phyloP scores from a whole-genome alignment of 2,113 vertebrate genomes.

The Leptocoma aspasia region DNA sequence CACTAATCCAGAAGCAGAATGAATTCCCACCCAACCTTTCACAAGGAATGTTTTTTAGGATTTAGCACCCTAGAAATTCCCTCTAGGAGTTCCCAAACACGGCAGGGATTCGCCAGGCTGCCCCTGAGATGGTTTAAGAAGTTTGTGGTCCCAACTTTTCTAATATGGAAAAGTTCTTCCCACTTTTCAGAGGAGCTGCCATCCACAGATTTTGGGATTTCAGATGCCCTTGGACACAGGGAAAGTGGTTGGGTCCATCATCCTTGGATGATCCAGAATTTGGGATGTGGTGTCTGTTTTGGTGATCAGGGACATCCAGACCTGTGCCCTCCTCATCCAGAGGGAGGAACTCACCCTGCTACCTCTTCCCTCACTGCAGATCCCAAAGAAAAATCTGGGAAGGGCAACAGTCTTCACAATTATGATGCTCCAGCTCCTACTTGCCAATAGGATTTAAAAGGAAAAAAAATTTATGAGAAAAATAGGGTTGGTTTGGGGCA shows the following conservation, averaged over 20 bases:
- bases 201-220: background rate
- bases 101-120: background rate
- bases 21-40: background rate
- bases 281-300: background rate
- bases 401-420: background rate
- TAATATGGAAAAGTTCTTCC: background rate
- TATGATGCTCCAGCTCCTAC: background rate
- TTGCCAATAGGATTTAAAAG: background rate
- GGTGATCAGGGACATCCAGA: background rate
- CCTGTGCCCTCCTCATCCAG: background rate
- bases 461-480: background rate
- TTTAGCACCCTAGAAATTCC: background rate
- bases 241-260: background rate
- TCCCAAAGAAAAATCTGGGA: background rate
- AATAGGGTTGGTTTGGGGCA: background rate
- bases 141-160: accelerated
- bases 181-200: background rate
- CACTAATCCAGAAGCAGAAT: background rate
- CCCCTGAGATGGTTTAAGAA: background rate
- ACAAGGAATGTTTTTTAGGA: background rate
- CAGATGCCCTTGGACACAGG: background rate
- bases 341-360: background rate
- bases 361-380: background rate
- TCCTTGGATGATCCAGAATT: background rate
- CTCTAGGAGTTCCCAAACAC: background rate